These are phyloP conservation scores for Apogon talboti DNA, from an alignment of 2,797 vertebrate species.

Conservation along the genomic window DNA sequence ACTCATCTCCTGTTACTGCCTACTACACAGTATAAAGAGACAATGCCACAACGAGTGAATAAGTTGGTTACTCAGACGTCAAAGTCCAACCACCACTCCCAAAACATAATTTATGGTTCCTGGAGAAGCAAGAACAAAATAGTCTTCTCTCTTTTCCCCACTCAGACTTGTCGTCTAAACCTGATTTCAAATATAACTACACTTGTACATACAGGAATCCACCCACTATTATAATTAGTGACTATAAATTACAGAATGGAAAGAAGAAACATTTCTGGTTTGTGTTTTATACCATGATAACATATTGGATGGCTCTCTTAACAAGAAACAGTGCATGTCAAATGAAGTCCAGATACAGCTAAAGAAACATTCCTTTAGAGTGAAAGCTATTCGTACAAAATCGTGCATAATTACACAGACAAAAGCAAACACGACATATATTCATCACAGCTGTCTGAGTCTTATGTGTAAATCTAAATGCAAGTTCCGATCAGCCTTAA, in stretches of 20 bases:
- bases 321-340: conserved; percentile 61
- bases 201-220: conserved; percentile 64
- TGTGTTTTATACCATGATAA: conserved; percentile 67
- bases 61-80: conserved; percentile 72
- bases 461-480: conserved; percentile 25
- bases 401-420: conserved; percentile 43
- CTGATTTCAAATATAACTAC: conserved; percentile 70
- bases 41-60: conserved; percentile 59
- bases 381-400: conserved; percentile 51
- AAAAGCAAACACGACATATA: conserved; percentile 53
- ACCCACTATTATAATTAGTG: conserved; percentile 68
- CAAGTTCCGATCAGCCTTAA: conserved; percentile 18
- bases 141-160: conserved; percentile 43
- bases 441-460: conserved; percentile 57
- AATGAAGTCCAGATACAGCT: conserved; percentile 65
- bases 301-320: conserved; percentile 43
- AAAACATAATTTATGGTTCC: conserved; percentile 79
- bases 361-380: conserved; percentile 64
- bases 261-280: conserved; percentile 60
- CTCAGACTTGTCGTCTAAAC: conserved; percentile 53
- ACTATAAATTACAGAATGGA: conserved; percentile 53
- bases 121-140: conserved; percentile 51
- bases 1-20: conserved; percentile 57
- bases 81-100: conserved; percentile 72
- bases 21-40: conserved; percentile 57